Evolutionary conservation across 1,140 invertebrate species (phyloP).

Genomic region (Scaptomyza pallida): DNA sequence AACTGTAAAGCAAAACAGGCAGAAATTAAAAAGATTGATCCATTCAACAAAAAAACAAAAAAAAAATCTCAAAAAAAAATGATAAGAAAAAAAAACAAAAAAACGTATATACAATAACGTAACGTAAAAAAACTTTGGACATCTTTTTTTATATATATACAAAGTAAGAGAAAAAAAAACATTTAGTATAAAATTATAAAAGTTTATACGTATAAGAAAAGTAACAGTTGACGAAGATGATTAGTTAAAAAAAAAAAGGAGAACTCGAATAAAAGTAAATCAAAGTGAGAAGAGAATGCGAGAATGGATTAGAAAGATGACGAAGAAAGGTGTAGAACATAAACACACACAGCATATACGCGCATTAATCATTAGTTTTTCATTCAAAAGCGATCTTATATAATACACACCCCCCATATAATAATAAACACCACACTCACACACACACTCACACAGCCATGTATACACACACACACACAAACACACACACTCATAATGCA

Average conservation of each 20-base stretch:
- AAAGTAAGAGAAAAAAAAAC: constrained; percentile 75
- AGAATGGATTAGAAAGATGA: constrained; percentile 39
- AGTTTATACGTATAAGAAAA: constrained; percentile 80
- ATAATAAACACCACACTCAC: constrained; percentile 31
- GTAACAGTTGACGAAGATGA: constrained; percentile 44
- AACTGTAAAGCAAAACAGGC: constrained; percentile 62
- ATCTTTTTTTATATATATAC: constrained; percentile 83
- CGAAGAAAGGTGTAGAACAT: constrained; percentile 62
- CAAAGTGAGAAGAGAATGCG: constrained; percentile 47
- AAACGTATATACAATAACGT: constrained; percentile 80
- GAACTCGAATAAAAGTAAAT: constrained; percentile 75
- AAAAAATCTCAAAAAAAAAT: constrained; percentile 5
- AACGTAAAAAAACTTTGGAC: constrained; percentile 80
- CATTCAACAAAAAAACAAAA: constrained; percentile 61
- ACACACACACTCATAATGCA: constrained; percentile 43
- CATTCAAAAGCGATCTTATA: constrained; percentile 72
- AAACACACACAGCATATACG: constrained; percentile 58
- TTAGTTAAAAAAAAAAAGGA: constrained; percentile 79
- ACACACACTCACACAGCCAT: constrained; percentile 43
- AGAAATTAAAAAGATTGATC: constrained; percentile 67
- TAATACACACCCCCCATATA: constrained; percentile 29
- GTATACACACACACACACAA: constrained; percentile 38
- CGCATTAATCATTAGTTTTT: constrained; percentile 79
- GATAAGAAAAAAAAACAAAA: constrained; percentile 38
- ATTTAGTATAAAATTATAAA: constrained; percentile 83